Evolutionary conservation across 2,113 vertebrate genomes (phyloP).

Genomic region (Dasypus novemcinctus): DNA sequence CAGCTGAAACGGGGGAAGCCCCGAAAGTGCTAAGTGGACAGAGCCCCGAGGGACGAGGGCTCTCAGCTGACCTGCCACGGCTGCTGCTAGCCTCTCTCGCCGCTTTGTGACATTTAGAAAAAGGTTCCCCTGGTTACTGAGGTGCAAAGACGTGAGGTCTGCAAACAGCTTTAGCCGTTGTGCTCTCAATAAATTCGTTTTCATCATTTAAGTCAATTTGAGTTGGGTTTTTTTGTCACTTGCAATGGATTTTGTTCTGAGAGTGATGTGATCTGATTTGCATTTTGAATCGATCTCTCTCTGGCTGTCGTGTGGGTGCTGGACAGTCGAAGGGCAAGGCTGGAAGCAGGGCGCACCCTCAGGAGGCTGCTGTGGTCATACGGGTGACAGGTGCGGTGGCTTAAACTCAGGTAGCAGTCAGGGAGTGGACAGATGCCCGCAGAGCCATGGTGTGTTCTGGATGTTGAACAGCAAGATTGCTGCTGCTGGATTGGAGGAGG

Average conservation of each 20-base stretch:
- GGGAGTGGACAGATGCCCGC: background rate
- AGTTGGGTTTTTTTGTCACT: constrained; percentile 43
- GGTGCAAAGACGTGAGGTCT: background rate
- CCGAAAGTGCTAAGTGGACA: background rate
- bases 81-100: background rate
- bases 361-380: background rate
- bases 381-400: background rate
- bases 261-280: background rate
- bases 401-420: background rate
- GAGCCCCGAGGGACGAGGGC: background rate
- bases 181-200: constrained; percentile 14
- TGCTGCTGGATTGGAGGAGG: background rate
- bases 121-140: background rate
- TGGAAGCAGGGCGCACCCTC: background rate
- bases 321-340: background rate
- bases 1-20: background rate
- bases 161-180: background rate
- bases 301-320: background rate
- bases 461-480: background rate
- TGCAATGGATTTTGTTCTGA: constrained; percentile 27
- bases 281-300: background rate
- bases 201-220: background rate
- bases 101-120: background rate
- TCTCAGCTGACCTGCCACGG: rapidly evolving
- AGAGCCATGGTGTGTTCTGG: background rate